Percentiles rank a stretch among this genome's conserved stretches.
Evolutionary conservation across 2,797 vertebrate genomes (phyloP).

Genomic region (Muraenolepis orangiensis): DNA sequence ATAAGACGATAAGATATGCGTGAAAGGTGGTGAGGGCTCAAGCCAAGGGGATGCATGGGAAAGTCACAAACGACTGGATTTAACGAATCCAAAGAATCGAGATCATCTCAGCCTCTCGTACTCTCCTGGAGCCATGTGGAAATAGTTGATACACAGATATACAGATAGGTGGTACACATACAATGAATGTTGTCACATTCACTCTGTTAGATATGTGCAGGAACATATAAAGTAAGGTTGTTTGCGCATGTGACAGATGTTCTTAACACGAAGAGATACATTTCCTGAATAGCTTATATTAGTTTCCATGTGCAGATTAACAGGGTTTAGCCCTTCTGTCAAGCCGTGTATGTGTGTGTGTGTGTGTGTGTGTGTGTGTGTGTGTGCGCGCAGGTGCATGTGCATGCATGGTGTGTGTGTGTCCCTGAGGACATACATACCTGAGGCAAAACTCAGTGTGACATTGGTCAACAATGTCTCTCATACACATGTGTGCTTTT

Average conservation of each 20-base stretch:
- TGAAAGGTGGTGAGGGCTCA: neutral
- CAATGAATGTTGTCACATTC: neutral
- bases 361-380: neutral
- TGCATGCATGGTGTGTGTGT: neutral
- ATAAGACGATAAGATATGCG: neutral
- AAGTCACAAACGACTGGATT: neutral
- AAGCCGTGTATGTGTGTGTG: constrained; percentile 1
- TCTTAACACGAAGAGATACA: constrained; percentile 41
- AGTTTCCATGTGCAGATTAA: constrained; percentile 58
- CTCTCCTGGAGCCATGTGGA: neutral
- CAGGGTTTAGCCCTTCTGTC: constrained; percentile 44
- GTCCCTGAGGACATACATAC: too few relatives aligned
- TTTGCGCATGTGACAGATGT: constrained; percentile 57
- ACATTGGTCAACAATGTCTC: neutral
- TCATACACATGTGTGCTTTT: neutral
- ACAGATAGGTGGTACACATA: neutral
- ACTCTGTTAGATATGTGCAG: constrained; percentile 15
- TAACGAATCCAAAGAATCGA: neutral
- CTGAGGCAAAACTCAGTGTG: neutral
- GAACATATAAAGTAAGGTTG: constrained; percentile 22
- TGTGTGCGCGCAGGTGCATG: neutral
- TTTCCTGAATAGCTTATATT: constrained; percentile 50
- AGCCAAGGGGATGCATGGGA: neutral
- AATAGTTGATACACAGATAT: neutral
- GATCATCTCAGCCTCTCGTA: neutral